Conservation (phyloP, 1,140 invertebrate genomes). For the Cyclina sinensis region DNA sequence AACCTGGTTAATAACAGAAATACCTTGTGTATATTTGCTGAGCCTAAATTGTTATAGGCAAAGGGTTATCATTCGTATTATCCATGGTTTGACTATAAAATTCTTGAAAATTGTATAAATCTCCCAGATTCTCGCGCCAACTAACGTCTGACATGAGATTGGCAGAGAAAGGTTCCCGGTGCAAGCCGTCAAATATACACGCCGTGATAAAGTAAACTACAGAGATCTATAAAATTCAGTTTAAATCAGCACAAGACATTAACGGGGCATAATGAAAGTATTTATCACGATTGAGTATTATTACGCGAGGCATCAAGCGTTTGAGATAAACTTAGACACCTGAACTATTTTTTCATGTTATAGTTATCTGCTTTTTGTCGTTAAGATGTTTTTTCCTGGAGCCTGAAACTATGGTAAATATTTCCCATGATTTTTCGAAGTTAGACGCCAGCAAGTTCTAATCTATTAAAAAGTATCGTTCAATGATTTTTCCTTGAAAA, state of each 20-base stretch:
- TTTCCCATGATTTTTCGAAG: background rate
- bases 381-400: background rate
- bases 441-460: background rate
- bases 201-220: conserved; percentile 13
- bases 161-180: conserved; percentile 18
- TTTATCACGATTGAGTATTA: conserved; percentile 18
- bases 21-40: conserved; percentile 31
- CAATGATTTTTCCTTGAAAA: too few relatives aligned
- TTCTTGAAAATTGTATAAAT: background rate
- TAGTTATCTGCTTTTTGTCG: conserved; percentile 19
- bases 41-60: conserved; percentile 23
- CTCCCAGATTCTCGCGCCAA: background rate
- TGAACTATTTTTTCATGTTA: conserved; percentile 6
- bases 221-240: conserved; percentile 43
- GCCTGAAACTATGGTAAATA: background rate
- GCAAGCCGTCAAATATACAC: conserved; percentile 28
- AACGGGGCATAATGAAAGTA: conserved; percentile 37
- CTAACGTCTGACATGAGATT: conserved; percentile 16
- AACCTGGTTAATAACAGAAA: conserved; percentile 45
- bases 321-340: conserved; percentile 41
- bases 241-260: conserved; percentile 35
- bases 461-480: too few relatives aligned
- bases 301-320: conserved; percentile 14
- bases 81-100: conserved; percentile 20
- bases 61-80: background rate